Evolutionary conservation across 2,888 invertebrate species (phyloP), one percentile per base, ranked within the genome.

Genomic region (Zygaena filipendulae): DNA sequence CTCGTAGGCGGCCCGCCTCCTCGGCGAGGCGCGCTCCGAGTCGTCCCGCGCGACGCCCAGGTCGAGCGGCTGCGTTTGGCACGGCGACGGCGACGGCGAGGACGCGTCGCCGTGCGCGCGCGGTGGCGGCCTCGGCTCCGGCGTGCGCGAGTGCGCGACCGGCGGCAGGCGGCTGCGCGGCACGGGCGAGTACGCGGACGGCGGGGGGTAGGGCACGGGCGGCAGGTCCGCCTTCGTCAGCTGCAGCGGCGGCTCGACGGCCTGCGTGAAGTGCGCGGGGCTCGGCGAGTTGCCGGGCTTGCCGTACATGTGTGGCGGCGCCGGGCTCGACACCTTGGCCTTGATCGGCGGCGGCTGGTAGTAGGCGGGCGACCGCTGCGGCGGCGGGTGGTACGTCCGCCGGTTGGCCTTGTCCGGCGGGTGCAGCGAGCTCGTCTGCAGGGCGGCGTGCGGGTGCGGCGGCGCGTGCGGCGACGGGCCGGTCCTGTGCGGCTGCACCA

Each of bases 31-130:
- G 10, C 81, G 56, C 22, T 80, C 82, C 23, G 83, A 81, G 27
- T 85, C 83, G 25, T 89, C 85, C 5, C 91, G 81, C 23, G 82
- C 63, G 14, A 89, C 84, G 19, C 91, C 91, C 30, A 91, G 82
- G 59, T 91, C 91, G 16, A 91, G 74, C 7, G 91, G 91, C 52
- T 91, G 90, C 32, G 88, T 88, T 64, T 91, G 91, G 52, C 87
- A 85, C 27, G 82, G 71, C 29, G 77, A 59, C 25, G 72, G 49
- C 24, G 82, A 64, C 30, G 75, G 56, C 23, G 72, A 51, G 9
- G 61, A 51, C 24, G 56, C 52, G 30, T 59, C 49, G 30, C 66
- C 47, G 49, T 70, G 40, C 27, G 64, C 68, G 23, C 68, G 59
- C 25, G 69, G 74, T 33, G 58, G 59, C 4, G 79, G 74, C 8